Base-by-base conservation (phyloP, 2,888 invertebrate species). In the Oxycera nigricornis region DNA sequence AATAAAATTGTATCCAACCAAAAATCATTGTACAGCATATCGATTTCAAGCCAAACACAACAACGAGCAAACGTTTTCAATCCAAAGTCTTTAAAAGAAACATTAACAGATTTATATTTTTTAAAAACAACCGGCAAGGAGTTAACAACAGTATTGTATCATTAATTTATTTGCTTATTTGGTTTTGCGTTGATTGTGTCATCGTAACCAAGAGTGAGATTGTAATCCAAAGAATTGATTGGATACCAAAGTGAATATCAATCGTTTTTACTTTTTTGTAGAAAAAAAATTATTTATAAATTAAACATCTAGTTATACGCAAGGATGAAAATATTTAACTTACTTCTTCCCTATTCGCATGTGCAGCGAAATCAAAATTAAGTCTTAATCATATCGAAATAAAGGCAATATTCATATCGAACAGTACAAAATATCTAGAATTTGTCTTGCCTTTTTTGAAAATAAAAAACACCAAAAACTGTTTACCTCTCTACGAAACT, bases 141-240 rank as follows among this genome's bases (percentile, higher is more conserved):
- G 30, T 73, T 61, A n/a, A n/a, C 61, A 30, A 41, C 31, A 41
- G 59, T 73, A 59, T 73, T 50, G 59, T 73, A 41, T 35, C 61
- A 50, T 73, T 61, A 59, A 61, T 73, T 61, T 73, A 73, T 72
- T 68, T 68, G 17, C 26, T 20, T 68, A 50, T 55, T 24, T 55
- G 9, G 24, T 55, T 55, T 55, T 55, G 24, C 35, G 6, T 35
- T 35, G 35, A n/a, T 55, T 55, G 11, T 55, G 24, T 55, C 52
- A 55, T 55, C 52, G 9, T 9, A 20, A 55, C 22, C 22, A 3
- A n/a, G 9, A 55, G 20, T 22, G 22, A 2, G 11, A 4, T 20
- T 55, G 11, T 55, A 20, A 55, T 55, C 20, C 52, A 22, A 20
- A 22, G 52, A 24, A 24, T 11, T 20, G 52, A n/a, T 22, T 6